phyloP scores from a whole-genome alignment of 1,140 invertebrate genomes.

The Fopius arisanus region DNA sequence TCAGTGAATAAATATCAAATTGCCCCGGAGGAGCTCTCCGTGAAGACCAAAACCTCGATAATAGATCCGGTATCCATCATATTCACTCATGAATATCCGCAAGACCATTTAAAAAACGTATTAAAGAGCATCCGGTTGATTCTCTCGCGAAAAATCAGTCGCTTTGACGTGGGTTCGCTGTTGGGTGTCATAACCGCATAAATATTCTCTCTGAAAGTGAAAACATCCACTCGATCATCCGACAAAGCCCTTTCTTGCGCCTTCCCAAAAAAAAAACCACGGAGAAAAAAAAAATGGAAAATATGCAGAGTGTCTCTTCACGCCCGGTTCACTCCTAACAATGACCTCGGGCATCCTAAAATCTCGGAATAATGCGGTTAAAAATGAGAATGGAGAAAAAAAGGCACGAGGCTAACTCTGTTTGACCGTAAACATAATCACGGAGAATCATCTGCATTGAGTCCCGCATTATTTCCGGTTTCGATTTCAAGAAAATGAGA shows the following conservation, averaged over 20 bases:
- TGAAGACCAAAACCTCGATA: too few relatives aligned
- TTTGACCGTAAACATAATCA: conserved; percentile 29
- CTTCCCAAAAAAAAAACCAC: too few relatives aligned
- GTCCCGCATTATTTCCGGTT: neutral
- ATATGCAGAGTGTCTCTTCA: conserved; percentile 44
- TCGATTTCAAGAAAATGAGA: neutral
- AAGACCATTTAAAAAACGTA: too few relatives aligned
- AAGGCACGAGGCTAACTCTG: conserved; percentile 18
- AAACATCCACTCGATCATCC: neutral
- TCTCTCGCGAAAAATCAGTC: neutral
- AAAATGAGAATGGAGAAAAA: neutral
- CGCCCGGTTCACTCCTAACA: conserved; percentile 42
- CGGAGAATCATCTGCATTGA: neutral
- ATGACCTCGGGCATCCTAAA: conserved; percentile 12
- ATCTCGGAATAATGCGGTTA: neutral
- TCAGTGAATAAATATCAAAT: too few relatives aligned
- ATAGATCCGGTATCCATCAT: too few relatives aligned
- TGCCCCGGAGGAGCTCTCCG: too few relatives aligned
- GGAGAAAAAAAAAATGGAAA: conserved; percentile 22
- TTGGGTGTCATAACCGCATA: neutral
- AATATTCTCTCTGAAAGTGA: neutral
- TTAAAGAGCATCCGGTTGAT: neutral
- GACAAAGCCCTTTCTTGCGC: neutral
- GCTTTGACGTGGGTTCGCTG: neutral
- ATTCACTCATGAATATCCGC: too few relatives aligned